Base-by-base conservation (phyloP, 2,113 vertebrate species). In the Osmerus eperlanus region DNA sequence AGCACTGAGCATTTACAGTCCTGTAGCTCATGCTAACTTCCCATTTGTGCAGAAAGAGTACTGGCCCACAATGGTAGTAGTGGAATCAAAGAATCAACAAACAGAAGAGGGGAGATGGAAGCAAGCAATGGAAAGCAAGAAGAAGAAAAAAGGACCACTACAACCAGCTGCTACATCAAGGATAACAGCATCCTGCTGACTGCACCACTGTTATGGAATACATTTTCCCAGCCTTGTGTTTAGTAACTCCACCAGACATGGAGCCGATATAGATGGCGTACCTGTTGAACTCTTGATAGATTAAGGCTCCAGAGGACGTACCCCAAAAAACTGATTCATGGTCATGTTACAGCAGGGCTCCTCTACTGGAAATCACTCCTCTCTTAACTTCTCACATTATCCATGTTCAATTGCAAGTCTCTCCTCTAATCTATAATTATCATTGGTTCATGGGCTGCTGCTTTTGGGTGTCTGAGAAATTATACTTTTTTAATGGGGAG, bases 361-460 rank as follows among this genome's bases (percentile, higher is more conserved):
- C 28, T 32, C 29, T 41, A 36, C 14, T 36, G 54, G 70, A 23
- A 60, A 21, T 54, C n/a, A 21, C 56, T 28, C 25, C 53, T 76
- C 76, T 79, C 55, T 9, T 51, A 73, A 68, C 77, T 74, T 72
- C 59, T 1, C 82, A 74, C 12, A 78, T 65, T 11, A 78, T 68
- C 15, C 72, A 79, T 71, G 76, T 67, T 76, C 19, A 60, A 60
- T 54, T 68, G 74, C 80, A 77, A 81, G 80, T 82, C 65, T 73
- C 72, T 80, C 55, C 80, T 66, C 56, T 64, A 62, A 71, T 79
- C 80, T 66, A 58, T 61, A 62, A 71, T 79, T 75, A 65, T 70
- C 65, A 74, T 80, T 65, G 77, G 80, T 61, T 11, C 77, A 67
- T 61, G 51, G 60, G 28, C 58, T 72, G 67, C 65, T 65, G 72